phyloP scores from a whole-genome alignment of 1,140 invertebrate species.

The Andricus grossulariae region DNA sequence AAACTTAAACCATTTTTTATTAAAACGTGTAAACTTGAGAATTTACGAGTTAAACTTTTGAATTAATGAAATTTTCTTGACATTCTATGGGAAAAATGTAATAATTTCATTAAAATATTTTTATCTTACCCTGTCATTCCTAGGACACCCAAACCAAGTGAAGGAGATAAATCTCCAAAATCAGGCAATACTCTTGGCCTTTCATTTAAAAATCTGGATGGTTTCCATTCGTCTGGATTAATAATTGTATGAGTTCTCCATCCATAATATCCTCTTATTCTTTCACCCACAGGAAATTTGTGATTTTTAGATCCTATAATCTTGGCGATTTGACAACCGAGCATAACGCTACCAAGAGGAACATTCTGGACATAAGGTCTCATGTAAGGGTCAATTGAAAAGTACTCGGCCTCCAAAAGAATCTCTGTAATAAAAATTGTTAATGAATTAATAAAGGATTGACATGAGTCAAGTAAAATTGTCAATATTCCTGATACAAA shows the following conservation, averaged over 20 bases:
- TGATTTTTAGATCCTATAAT: constrained; percentile 79
- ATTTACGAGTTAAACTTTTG: no score
- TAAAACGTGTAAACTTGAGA: no score
- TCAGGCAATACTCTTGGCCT: constrained; percentile 76
- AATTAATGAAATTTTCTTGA: no score
- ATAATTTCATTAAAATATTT: not conserved
- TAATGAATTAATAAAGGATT: no score
- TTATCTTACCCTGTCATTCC: constrained; percentile 81
- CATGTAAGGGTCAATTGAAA: constrained; percentile 86
- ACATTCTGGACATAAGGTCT: constrained; percentile 75
- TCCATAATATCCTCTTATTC: constrained; percentile 78
- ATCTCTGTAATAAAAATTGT: constrained; percentile 73
- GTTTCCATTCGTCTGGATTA: constrained; percentile 44
- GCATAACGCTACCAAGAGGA: constrained; percentile 78
- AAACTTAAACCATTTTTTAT: no score
- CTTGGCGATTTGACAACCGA: constrained; percentile 80
- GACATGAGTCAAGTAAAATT: no score
- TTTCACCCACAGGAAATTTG: constrained; percentile 78
- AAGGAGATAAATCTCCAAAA: constrained; percentile 75
- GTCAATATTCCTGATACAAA: no score
- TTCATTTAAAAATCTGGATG: not conserved
- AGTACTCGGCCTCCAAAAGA: constrained; percentile 80
- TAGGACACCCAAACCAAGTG: constrained; percentile 78
- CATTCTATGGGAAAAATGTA: not conserved
- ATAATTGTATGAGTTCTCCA: constrained; percentile 77